Percentiles rank a stretch among this genome's conserved stretches.
phyloP scores from a whole-genome alignment of 2,888 invertebrate species.

The Meandrusa payeni region DNA sequence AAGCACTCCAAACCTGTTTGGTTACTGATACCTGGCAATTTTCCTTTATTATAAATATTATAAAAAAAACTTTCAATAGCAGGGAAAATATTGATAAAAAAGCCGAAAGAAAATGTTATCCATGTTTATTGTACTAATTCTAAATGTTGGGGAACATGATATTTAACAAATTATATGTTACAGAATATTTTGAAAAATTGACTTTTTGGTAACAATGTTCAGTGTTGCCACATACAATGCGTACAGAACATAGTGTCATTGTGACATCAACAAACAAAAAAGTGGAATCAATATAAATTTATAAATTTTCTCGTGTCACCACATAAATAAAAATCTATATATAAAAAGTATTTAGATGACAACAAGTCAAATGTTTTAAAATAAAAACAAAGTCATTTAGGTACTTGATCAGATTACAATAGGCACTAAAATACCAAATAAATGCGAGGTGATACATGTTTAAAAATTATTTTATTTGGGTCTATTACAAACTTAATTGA shows the following conservation, averaged over 20 bases:
- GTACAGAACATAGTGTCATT: slow-evolving; percentile 1
- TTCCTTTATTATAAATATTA: no score
- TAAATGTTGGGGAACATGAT: slow-evolving; percentile 65
- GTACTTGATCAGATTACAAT: slow-evolving; percentile 11
- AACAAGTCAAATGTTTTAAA: slow-evolving; percentile 30
- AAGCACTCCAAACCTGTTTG: no score
- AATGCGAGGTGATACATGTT: slow-evolving; percentile 39
- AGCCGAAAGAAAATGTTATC: slow-evolving; percentile 54
- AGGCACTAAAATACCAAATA: slow-evolving; percentile 33
- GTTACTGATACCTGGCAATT: no score
- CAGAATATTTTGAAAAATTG: slow-evolving; percentile 50
- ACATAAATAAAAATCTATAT: slow-evolving; percentile 41
- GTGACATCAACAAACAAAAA: slow-evolving; percentile 16
- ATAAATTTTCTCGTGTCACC: slow-evolving; percentile 25
- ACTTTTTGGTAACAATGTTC: slow-evolving; percentile 65
- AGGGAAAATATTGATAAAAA: no score
- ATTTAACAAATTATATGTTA: slow-evolving; percentile 50
- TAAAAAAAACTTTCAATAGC: no score
- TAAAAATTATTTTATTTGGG: not conserved
- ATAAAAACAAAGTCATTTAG: slow-evolving; percentile 8
- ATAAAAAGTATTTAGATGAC: slow-evolving; percentile 39
- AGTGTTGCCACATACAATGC: slow-evolving; percentile 13
- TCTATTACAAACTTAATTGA: no score
- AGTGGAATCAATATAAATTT: slow-evolving; percentile 10
- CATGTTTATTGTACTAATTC: slow-evolving; percentile 70